Base-by-base conservation (phyloP, 2,113 vertebrate genomes). In the Tricholaema leucomelas region DNA sequence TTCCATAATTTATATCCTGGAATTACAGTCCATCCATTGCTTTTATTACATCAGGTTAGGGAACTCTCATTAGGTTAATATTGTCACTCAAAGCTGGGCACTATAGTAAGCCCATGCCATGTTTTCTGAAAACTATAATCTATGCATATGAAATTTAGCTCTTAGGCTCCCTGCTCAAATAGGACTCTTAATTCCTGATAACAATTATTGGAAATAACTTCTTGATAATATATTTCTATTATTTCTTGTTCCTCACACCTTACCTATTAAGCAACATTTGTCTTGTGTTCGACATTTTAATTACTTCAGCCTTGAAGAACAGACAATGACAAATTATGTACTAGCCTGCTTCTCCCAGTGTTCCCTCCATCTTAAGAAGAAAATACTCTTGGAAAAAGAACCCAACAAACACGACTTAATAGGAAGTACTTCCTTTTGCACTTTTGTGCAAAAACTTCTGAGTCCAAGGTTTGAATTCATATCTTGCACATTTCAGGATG, bases 41-140 rank as follows among this genome's bases (percentile, higher is more conserved):
- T 87, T 67, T 30, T 36, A 67, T 21, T 75, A n/a, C 1, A 0
- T 19, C 48, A 40, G 4, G 19, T 60, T 79, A 58, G 0, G 0
- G 50, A 85, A 61, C 3, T 6, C 2, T 7, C 10, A 4, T 38
- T 48, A 71, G 20, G 20, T 14, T 14, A 85, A 61, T 8, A 76
- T 42, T 61, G 17, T 52, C 30, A 48, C 8, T 60, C 54, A 76
- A 76, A 61, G 6, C 18, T 80, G 24, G 9, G 15, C 40, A 61
- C 18, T 48, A 27, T n/a, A 80, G 83, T 25, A 72, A 64, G 65
- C 5, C 6, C 25, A 79, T 42, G 12, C 5, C 13, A 21, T 4
- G 1, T 25, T 52, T 60, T 67, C 40, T 71, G 25, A 74, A 61
- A 90, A 70, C 7, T 54, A 15, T 60, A 4, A 60, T 33, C 38